phyloP scores from a whole-genome alignment of 2,113 vertebrate genomes.

The Pardalotus punctatus region DNA sequence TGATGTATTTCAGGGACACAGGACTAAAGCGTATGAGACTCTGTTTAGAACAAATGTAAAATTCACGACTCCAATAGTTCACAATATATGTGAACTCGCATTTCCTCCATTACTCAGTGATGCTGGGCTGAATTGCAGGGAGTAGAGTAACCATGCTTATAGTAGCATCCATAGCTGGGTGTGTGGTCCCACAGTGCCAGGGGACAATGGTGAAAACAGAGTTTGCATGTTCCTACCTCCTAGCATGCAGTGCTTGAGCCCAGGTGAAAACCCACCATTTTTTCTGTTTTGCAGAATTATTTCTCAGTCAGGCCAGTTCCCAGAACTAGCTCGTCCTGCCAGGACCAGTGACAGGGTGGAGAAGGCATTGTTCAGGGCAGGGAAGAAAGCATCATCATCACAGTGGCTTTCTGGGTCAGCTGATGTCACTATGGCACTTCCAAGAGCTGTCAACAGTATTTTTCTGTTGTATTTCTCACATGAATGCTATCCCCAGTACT shows the following conservation, averaged over 20 bases:
- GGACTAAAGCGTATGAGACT: accelerated
- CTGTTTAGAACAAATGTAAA: not conserved
- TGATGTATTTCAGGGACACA: not conserved
- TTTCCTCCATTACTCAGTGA: not conserved
- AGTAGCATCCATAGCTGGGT: not conserved
- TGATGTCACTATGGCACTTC: not conserved
- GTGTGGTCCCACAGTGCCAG: too few species aligned
- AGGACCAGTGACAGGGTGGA: not conserved
- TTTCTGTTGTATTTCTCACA: not conserved
- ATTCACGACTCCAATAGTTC: not conserved
- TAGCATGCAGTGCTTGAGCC: not conserved
- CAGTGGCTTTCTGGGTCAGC: not conserved
- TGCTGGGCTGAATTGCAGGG: not conserved
- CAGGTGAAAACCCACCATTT: not conserved
- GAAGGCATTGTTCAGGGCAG: not conserved
- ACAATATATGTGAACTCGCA: not conserved
- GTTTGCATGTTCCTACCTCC: accelerated
- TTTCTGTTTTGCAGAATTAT: not conserved
- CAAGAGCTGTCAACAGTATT: not conserved
- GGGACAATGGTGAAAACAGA: not conserved
- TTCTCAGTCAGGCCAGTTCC: not conserved
- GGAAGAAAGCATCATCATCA: not conserved
- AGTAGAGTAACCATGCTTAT: not conserved
- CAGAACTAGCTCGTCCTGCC: not conserved
- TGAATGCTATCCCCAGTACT: not conserved